Percentiles rank a stretch among this genome's conserved stretches.
Conservation (phyloP, 2,888 invertebrate species). For the Abrostola triplasia region DNA sequence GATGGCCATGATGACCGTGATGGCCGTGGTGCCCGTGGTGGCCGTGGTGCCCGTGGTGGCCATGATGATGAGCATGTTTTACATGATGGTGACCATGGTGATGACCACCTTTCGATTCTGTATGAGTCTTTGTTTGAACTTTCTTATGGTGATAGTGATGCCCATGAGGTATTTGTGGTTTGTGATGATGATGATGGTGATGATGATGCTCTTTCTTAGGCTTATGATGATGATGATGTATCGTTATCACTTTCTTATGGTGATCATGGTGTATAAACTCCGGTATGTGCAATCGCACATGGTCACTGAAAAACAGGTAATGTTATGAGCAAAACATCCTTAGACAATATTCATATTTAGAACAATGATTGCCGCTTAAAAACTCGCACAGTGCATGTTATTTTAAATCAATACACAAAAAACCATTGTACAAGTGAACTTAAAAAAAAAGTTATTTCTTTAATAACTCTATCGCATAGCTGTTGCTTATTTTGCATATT, state of each 20-base stretch:
- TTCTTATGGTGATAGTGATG: slow-evolving; percentile 81
- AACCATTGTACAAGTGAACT: no score
- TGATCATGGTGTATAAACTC: slow-evolving; percentile 89
- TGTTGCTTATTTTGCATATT: slow-evolving; percentile 4
- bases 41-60: slow-evolving; percentile 42
- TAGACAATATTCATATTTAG: not conserved
- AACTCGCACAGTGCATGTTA: not conserved
- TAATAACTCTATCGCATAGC: slow-evolving; percentile 2
- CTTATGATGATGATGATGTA: slow-evolving; percentile 86
- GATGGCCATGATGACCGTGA: slow-evolving; percentile 64
- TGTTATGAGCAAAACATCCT: slow-evolving; percentile 10
- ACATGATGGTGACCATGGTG: slow-evolving; percentile 52
- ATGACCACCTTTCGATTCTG: slow-evolving; percentile 67
- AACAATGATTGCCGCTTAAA: not conserved
- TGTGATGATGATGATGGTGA: slow-evolving; percentile 72
- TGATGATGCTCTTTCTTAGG: slow-evolving; percentile 84
- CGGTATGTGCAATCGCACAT: slow-evolving; percentile 88
- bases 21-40: slow-evolving; percentile 58
- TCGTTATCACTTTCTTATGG: slow-evolving; percentile 89
- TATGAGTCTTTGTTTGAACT: slow-evolving; percentile 76
- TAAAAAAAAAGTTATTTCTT: no score
- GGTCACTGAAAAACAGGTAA: slow-evolving; percentile 80
- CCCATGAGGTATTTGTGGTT: slow-evolving; percentile 68
- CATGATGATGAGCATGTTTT: slow-evolving; percentile 37
- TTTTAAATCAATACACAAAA: no score